These are phyloP conservation scores for Thymelicus acteon DNA, from an alignment of 2,888 invertebrate genomes.

Conservation along the genomic window DNA sequence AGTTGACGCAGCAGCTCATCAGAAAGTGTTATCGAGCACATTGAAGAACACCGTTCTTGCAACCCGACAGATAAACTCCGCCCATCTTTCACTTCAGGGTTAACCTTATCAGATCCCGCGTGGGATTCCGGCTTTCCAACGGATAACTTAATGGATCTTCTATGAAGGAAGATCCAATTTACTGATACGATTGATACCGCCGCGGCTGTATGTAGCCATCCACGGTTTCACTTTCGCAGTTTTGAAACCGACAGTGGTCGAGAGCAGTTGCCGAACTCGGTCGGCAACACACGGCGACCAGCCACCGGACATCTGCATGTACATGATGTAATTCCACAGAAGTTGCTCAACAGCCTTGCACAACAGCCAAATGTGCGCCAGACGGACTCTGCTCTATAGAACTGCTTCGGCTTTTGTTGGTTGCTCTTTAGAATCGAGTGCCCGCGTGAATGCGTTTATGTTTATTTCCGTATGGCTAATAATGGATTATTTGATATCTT, in stretches of 20 bases:
- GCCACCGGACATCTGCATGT: not conserved
- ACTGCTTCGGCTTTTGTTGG: not conserved
- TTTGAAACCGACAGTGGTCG: constrained; percentile 13
- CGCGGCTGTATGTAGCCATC: constrained; percentile 14
- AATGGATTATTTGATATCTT: not conserved
- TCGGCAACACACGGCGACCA: not conserved
- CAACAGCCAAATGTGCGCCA: constrained; percentile 17
- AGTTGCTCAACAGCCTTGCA: constrained; percentile 20
- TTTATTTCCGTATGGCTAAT: not conserved
- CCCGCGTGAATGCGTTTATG: not conserved
- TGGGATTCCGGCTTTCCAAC: constrained; percentile 16
- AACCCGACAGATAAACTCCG: constrained; percentile 11
- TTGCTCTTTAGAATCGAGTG: constrained; percentile 5
- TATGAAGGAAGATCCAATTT: constrained; percentile 31
- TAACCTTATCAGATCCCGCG: constrained; percentile 24
- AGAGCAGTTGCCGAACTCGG: constrained; percentile 3
- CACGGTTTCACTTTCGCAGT: constrained; percentile 11
- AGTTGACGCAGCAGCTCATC: not conserved
- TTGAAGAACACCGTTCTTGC: constrained; percentile 11
- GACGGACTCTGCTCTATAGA: not conserved
- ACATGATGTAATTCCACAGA: constrained; percentile 14
- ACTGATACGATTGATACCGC: constrained; percentile 26
- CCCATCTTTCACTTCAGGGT: constrained; percentile 31
- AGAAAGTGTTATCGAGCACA: constrained; percentile 14
- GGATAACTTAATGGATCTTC: constrained; percentile 23